Base-by-base conservation (phyloP, 2,888 invertebrate genomes). In the Hyppa rectilinea region DNA sequence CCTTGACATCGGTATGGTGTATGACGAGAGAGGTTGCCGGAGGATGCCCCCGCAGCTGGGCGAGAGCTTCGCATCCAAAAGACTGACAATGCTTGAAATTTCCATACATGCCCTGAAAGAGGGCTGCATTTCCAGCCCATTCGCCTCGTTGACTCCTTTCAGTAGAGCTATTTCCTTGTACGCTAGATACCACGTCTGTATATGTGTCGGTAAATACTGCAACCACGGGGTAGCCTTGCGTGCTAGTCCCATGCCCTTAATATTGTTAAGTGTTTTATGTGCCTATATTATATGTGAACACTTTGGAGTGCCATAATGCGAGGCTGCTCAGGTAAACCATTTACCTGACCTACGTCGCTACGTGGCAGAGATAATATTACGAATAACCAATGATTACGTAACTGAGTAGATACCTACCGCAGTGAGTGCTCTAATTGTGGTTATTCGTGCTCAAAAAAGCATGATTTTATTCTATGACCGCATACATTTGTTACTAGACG, bases 111-210 rank as follows among this genome's bases (percentile, higher is more conserved):
- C 31, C 0, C n/a, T 65, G 0, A 31, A 45, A 0, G 82, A 88
- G 1, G 93, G 91, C 0, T 94, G 94, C 72, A 45, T 87, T 0
- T 66, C 75, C 0, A 92, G 91, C 49, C 93, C 93, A 0, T 71
- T 82, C 14, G 92, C 93, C 0, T 82, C 89, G 0, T 78, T 93
- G 3, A 91, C 91, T 0, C 92, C 92, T 0, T 93, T 93, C 65
- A 89, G 87, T 67, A 85, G 84, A 61, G 77, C 85, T 9, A 76
- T 92, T 49, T 93, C 93, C 1, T 75, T 94, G 12, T 94, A 80
- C 63, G 87, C 87, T 2, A 85, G 88, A 10, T 93, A 90, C 60
- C 88, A 92, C 68, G 92, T 91, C 0, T 93, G 93, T 69, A 88
- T 93, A 0, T 93, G 93, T 60, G 64, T 68, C 1, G 78, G 77